Conservation (phyloP, 2,113 vertebrate genomes). For the Marmota flaviventris region DNA sequence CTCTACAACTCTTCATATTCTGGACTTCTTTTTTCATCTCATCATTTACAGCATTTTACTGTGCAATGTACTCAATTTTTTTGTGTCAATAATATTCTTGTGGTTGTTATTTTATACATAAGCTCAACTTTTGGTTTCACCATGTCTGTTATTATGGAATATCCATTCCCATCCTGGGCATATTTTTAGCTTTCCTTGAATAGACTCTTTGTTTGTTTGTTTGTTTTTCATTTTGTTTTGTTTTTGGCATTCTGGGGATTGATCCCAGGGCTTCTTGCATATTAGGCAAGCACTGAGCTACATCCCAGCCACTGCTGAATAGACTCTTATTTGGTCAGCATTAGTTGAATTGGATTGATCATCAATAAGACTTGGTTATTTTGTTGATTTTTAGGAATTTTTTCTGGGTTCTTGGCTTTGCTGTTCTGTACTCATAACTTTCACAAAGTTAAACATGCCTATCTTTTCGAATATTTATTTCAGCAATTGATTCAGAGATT, state of each 20-base stretch:
- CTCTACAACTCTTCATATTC: neutral
- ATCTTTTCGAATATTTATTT: constrained; percentile 59
- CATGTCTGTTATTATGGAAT: neutral
- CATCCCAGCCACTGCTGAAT: no score
- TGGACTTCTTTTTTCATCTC: neutral
- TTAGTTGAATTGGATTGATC: neutral
- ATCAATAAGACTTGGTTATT: neutral
- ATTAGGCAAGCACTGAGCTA: no score
- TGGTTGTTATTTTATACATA: neutral
- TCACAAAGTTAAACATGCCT: neutral
- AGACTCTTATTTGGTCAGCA: neutral
- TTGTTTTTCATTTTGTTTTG: no score
- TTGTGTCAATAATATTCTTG: neutral
- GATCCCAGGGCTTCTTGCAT: no score
- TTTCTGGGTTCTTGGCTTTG: constrained; percentile 23
- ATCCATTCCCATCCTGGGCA: neutral
- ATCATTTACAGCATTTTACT: neutral
- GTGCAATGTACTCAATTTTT: neutral
- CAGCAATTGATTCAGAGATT: neutral
- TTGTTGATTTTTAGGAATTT: neutral
- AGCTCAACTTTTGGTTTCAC: neutral
- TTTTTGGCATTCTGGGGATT: no score
- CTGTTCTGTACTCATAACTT: neutral
- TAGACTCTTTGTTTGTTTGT: neutral
- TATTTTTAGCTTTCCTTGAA: neutral